phyloP scores from a whole-genome alignment of 1,140 invertebrate genomes.

The Aplysia californica region DNA sequence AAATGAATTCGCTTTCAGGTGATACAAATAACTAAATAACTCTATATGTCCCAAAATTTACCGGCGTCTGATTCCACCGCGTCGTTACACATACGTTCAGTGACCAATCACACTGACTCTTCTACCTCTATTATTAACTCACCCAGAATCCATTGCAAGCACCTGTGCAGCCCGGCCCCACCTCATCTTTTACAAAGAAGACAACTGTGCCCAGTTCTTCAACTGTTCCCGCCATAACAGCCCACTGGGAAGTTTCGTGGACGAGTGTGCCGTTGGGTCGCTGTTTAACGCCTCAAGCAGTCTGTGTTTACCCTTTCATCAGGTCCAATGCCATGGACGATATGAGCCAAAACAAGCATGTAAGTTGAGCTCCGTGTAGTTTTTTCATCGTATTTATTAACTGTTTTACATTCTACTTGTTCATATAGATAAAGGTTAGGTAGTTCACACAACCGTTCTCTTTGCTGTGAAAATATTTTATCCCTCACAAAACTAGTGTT shows the following conservation, averaged over 20 bases:
- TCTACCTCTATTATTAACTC: too few species aligned
- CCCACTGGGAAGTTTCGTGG: constrained; percentile 19
- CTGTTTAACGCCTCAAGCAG: constrained; percentile 21
- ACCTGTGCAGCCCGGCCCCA: constrained; percentile 12
- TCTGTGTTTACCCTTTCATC: constrained; percentile 7
- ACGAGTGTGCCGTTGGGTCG: constrained; percentile 24
- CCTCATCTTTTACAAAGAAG: not conserved
- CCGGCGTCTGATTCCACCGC: too few species aligned
- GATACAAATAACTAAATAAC: too few species aligned
- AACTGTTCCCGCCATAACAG: constrained; percentile 41
- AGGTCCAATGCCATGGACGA: constrained; percentile 15
- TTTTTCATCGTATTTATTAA: not conserved
- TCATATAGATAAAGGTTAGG: too few species aligned
- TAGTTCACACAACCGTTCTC: too few species aligned
- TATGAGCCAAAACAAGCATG: constrained; percentile 24
- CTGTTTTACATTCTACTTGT: too few species aligned
- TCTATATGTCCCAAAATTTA: too few species aligned
- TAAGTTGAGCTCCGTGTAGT: constrained; percentile 5
- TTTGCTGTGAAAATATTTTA: too few species aligned
- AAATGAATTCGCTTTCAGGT: too few species aligned
- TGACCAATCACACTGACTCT: too few species aligned
- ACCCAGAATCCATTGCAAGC: not conserved
- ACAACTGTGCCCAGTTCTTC: constrained; percentile 51
- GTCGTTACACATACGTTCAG: too few species aligned
- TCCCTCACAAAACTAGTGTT: too few species aligned